These are phyloP conservation scores for Anguilla marmorata DNA, from an alignment of 2,797 vertebrate species.

Conservation along the genomic window DNA sequence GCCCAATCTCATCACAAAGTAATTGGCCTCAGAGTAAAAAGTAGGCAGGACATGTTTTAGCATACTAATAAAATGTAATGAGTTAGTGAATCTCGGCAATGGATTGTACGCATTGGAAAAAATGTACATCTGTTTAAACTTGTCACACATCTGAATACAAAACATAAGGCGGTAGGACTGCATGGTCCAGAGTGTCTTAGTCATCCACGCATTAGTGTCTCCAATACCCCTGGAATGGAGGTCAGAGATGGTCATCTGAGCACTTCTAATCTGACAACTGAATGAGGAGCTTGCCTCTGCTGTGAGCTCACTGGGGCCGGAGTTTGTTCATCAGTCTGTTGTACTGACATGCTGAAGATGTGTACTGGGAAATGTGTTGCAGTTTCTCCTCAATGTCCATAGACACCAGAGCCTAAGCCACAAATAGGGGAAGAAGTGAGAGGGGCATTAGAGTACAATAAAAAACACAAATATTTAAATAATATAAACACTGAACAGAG, in stretches of 20 bases:
- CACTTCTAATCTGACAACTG: background rate
- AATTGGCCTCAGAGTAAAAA: background rate
- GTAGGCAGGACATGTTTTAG: background rate
- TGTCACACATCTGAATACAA: background rate
- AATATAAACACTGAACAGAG: background rate
- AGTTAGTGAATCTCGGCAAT: background rate
- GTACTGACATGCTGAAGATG: slow-evolving; percentile 57
- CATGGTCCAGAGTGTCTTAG: background rate
- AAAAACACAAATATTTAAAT: background rate
- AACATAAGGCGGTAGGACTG: background rate
- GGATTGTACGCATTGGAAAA: background rate
- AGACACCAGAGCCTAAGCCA: slow-evolving; percentile 61
- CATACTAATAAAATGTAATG: background rate
- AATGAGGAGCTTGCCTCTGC: slow-evolving; percentile 13
- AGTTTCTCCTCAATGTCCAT: slow-evolving; percentile 62
- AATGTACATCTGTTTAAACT: background rate
- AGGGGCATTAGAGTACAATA: background rate
- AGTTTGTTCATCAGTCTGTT: slow-evolving; percentile 57
- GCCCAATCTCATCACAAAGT: background rate
- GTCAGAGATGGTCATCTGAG: background rate
- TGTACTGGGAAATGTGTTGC: slow-evolving; percentile 49
- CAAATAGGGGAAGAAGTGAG: background rate
- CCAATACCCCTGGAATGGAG: background rate
- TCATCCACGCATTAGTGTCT: background rate
- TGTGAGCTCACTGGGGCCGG: slow-evolving; percentile 30